Evolutionary conservation across 2,888 invertebrate genomes (phyloP).

Genomic region (Philereme transversata): DNA sequence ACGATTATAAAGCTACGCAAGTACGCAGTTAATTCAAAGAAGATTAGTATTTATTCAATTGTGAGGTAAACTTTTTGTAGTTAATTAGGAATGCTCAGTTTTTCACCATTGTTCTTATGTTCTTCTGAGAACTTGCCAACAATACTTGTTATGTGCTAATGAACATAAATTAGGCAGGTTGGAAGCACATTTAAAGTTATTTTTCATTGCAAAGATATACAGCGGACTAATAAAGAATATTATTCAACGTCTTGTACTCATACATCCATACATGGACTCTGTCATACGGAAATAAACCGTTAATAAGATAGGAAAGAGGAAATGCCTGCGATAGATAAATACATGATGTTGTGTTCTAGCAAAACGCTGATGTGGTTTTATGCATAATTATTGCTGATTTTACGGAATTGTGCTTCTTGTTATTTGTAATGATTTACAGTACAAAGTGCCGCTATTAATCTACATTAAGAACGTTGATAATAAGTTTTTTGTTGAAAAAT

Average conservation of each 20-base stretch:
- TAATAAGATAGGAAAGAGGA: constrained; percentile 28
- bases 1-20: background rate
- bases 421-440: too few species aligned
- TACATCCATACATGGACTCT: constrained; percentile 8
- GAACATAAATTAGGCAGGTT: background rate
- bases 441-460: too few species aligned
- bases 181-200: background rate
- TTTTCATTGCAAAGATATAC: background rate
- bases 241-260: constrained; percentile 3
- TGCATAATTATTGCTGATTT: constrained; percentile 12
- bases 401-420: background rate
- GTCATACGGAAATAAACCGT: constrained; percentile 18
- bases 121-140: constrained; percentile 10
- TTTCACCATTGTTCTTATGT: constrained; percentile 8
- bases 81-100: background rate
- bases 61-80: constrained; percentile 1
- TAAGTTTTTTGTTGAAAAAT: too few species aligned
- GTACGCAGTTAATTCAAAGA: constrained; percentile 4
- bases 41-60: background rate
- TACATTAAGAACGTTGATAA: too few species aligned
- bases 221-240: background rate
- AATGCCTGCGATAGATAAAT: constrained; percentile 27
- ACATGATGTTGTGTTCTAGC: constrained; percentile 12
- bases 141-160: background rate
- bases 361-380: background rate